Evolutionary conservation across 2,888 invertebrate genomes (phyloP), one percentile per base, ranked within the genome.

Genomic region (Sceliomorpha sp.): DNA sequence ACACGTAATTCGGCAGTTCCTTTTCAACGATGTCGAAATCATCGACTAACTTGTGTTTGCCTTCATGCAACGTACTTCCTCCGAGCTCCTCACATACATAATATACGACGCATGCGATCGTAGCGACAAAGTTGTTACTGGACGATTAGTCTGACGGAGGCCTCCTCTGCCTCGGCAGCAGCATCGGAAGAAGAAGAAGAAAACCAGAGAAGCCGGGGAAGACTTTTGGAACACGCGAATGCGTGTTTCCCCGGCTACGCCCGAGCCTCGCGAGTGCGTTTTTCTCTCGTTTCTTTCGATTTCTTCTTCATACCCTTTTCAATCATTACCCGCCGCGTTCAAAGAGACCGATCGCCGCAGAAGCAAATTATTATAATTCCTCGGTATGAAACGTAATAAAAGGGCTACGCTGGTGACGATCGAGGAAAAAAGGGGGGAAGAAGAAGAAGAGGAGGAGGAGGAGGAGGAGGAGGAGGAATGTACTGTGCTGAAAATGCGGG

Each of bases 91-190:
- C 58, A 51, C 50, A 37, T 29, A 66, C 12, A 32, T 45, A 66
- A 51, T 56, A 40, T 12, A 45, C 31, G 20, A 34, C 39, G 39
- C 68, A 51, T 62, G 62, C 62, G 34, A 69, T 58, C 56, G 26
- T 62, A 62, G 62, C 62, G 68, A 69, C 68, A 69, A 69, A 69
- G 62, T 56, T 62, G 62, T 62, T 62, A 62, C 62, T 62, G 50
- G 56, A 44, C 69, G 70, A 64, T 70, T 70, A 70, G 64, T 34
- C 32, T 27, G 47, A 27, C 14, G 9, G 15, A n/a, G n/a, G n/a
- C n/a, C n/a, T n/a, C n/a, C n/a, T n/a, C n/a, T n/a, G n/a, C n/a
- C n/a, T n/a, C n/a, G n/a, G n/a, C n/a, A n/a, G n/a, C n/a, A n/a
- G n/a, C n/a, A n/a, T n/a, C n/a, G n/a, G n/a, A n/a, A n/a, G n/a